Evolutionary conservation across 2,113 vertebrate species (phyloP), one percentile per base, ranked within the genome.

Genomic region (Epinephelus fuscoguttatus): DNA sequence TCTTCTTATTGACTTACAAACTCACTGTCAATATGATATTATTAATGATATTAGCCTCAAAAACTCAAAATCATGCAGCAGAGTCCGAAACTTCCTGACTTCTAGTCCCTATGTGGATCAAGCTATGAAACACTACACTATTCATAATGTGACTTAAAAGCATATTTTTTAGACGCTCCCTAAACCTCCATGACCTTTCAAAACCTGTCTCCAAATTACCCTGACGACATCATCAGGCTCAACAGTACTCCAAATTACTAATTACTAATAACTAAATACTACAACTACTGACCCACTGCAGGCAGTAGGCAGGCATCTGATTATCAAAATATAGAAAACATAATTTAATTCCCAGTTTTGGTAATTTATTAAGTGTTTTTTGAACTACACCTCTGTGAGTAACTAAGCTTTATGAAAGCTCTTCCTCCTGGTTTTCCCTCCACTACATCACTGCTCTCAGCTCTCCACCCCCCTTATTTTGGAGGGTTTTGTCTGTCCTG

Each of bases 401-500:
- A 37, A 37, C 30, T 15, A 2, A 5, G 50, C 33, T 21, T 50
- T 11, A 50, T 30, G 11, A 45, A 45, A 27, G 37, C 23, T 49
- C 23, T 6, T 17, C 19, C 11, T 37, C n/a, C 47, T 55, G 30
- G 2, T 17, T 59, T 40, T 27, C 60, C 69, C 53, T 55, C 70
- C 37, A 12, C 14, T 42, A 9, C 72, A 30, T 45, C 47, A 0
- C 68, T 25, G 13, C 50, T 56, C 45, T 64, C 70, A 42, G 12
- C 55, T 6, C 71, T 25, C 23, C 56, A 2, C 49, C 56, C 10
- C 40, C 42, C 12, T 57, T 4, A 2, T 15, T 21, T 40, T 6
- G 19, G n/a, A 40, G 53, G 2, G 56, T 86, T 86, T 82, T 86
- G 80, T 84, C 76, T 8, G 52, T 82, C 85, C 79, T 77, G 75